Percentiles rank a stretch among this genome's conserved stretches.
Conservation (phyloP, 2,888 invertebrate species). For the Epirrhoe tristata region DNA sequence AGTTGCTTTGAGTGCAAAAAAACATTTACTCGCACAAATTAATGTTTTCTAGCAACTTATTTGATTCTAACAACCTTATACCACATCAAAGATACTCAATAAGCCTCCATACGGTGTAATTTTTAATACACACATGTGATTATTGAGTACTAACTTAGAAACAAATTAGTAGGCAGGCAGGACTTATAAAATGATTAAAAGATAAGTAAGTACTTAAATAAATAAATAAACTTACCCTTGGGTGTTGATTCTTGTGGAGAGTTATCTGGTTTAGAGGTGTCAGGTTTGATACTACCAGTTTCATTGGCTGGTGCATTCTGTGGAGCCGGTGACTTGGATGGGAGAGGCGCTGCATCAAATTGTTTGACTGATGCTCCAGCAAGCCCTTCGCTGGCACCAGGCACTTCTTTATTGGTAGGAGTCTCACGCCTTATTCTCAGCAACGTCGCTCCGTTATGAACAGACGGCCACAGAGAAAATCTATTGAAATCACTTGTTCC, state of each 20-base stretch:
- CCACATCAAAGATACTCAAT: no score
- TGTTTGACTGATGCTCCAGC: slow-evolving; percentile 36
- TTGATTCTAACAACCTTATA: no score
- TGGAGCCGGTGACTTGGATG: not conserved
- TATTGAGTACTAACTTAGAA: no score
- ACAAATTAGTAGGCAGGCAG: no score
- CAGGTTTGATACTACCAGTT: not conserved
- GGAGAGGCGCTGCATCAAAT: slow-evolving; percentile 8
- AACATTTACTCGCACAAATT: no score
- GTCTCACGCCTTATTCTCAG: slow-evolving; percentile 55
- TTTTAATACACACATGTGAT: no score
- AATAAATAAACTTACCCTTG: slow-evolving; percentile 18
- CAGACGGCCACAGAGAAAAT: slow-evolving; percentile 68
- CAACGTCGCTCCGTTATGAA: slow-evolving; percentile 60
- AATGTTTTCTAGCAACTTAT: no score
- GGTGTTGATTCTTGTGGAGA: slow-evolving; percentile 11
- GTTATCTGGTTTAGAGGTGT: not conserved
- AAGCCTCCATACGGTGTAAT: no score
- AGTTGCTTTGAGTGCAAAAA: no score
- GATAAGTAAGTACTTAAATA: no score
- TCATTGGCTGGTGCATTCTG: slow-evolving; percentile 2
- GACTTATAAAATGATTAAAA: no score
- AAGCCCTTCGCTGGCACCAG: slow-evolving; percentile 50
- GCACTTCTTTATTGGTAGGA: slow-evolving; percentile 20
- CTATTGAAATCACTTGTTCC: slow-evolving; percentile 52